These are phyloP conservation scores for Centropus unirufus DNA, from an alignment of 2,113 vertebrate genomes.

Conservation along the genomic window DNA sequence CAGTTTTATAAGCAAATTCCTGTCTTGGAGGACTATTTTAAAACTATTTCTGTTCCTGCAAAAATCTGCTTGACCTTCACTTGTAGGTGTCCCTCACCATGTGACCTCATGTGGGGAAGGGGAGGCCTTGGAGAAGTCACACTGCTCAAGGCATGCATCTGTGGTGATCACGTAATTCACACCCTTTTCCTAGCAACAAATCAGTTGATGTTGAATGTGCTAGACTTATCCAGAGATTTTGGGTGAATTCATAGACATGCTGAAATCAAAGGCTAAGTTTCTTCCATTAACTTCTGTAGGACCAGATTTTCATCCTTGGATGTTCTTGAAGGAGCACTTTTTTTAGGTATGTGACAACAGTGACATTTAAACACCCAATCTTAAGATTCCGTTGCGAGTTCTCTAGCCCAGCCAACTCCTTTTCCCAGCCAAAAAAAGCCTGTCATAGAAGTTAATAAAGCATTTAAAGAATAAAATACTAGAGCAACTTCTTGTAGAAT, in stretches of 20 bases:
- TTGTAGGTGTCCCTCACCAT: background rate
- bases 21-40: background rate
- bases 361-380: conserved; percentile 46
- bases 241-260: background rate
- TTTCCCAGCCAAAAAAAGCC: background rate
- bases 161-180: background rate
- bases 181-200: background rate
- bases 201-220: background rate
- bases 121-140: background rate
- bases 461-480: background rate
- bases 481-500: background rate
- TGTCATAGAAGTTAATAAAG: background rate
- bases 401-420: background rate
- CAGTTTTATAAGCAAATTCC: background rate
- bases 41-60: background rate
- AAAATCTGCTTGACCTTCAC: conserved; percentile 1
- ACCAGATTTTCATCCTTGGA: conserved; percentile 28
- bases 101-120: background rate
- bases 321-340: background rate
- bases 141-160: background rate
- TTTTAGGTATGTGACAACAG: background rate
- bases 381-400: background rate
- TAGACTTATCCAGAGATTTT: conserved; percentile 12
- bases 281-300: background rate
- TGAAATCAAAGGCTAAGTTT: conserved; percentile 5